These are phyloP conservation scores for Fopius arisanus DNA, from an alignment of 1,140 invertebrate species.

Conservation along the genomic window DNA sequence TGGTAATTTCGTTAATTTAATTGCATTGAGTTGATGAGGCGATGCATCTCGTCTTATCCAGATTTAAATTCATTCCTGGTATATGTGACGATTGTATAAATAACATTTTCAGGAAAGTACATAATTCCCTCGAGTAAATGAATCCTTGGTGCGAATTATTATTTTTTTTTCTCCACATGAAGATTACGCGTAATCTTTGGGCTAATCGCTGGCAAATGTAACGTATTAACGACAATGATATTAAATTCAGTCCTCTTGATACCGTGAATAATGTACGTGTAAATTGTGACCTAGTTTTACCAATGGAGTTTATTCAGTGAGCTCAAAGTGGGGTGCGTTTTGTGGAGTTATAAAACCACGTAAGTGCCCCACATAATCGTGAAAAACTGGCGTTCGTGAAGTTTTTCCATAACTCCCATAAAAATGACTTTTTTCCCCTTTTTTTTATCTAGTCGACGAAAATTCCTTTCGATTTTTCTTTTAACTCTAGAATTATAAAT, in stretches of 20 bases:
- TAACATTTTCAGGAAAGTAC: too few species aligned
- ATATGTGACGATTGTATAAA: too few species aligned
- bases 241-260: slow-evolving; percentile 8
- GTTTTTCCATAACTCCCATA: not conserved
- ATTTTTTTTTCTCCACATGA: too few species aligned
- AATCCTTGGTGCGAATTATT: too few species aligned
- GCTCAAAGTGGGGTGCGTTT: not conserved
- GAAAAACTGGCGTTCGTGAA: not conserved
- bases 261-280: not conserved
- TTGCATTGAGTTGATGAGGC: too few species aligned
- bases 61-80: too few species aligned
- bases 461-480: not conserved
- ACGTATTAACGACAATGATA: slow-evolving; percentile 9
- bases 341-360: not conserved
- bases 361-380: slow-evolving; percentile 3
- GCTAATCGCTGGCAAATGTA: not conserved
- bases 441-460: not conserved
- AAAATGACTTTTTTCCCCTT: not conserved
- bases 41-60: too few species aligned
- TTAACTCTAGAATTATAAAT: too few species aligned
- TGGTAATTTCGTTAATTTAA: too few species aligned
- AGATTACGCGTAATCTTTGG: not conserved
- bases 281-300: slow-evolving; percentile 1
- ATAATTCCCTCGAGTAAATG: too few species aligned
- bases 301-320: not conserved